Evolutionary conservation across 2,113 vertebrate genomes (phyloP), one percentile per base, ranked within the genome.

Genomic region (Solenodon paradoxus): DNA sequence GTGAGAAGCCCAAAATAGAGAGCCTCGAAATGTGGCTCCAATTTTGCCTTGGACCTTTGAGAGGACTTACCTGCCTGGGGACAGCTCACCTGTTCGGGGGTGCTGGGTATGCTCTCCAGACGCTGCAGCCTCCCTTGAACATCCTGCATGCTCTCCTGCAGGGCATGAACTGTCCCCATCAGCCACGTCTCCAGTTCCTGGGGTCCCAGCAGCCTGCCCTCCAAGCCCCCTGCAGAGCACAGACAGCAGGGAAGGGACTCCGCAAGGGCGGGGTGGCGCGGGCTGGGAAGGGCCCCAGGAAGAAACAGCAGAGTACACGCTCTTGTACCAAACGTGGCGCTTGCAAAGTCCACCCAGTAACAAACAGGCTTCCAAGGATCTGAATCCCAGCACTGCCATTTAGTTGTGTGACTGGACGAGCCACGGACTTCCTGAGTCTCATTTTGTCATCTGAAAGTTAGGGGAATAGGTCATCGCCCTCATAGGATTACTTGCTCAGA

Each of bases 81-180:
- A 0, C n/a, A n/a, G 3, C 42, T 17, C 97, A 99, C 99, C 97
- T 99, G 98, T 40, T 96, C 51, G 0, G 97, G 95, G 17, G 49
- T 32, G 38, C 5, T 82, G 0, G 95, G 72, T 26, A 98, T 98
- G 11, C 49, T 94, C 97, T 99, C 99, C 97, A 99, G 98, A 89
- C 90, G 96, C 69, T 98, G 98, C 88, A 99, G 98, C 13, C 99
- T 97, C 63, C 98, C 98, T 98, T 98, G 98, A 66, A 99, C 98
- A 0, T 97, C 98, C 95, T 49, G 98, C 98, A 99, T 99, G 97
- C 99, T 98, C 22, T 99, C 98, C 92, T 99, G 98, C 96, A 99
- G 98, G 20, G 98, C 98, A 16, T 7, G 98, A n/a, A 99, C 98
- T 0, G 99, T 98, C 86, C 98, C 45, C 12, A 98, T 97, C 90